These are phyloP conservation scores for Subacronicta megacephala DNA, from an alignment of 2,888 invertebrate genomes.

Conservation along the genomic window DNA sequence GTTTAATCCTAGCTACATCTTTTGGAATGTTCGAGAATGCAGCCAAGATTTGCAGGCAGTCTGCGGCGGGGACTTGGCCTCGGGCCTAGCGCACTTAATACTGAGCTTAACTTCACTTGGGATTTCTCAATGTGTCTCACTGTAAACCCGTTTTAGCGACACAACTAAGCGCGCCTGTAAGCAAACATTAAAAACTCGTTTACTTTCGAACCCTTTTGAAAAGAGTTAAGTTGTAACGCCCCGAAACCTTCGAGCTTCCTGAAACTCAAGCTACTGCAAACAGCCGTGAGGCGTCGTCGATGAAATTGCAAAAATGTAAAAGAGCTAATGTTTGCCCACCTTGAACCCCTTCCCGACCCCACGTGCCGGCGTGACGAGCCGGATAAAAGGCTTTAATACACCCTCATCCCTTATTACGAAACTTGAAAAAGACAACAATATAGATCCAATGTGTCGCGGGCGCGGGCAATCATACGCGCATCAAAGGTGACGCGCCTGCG, in stretches of 20 bases:
- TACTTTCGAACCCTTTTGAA: slow-evolving; percentile 80
- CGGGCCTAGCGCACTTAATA: slow-evolving; percentile 84
- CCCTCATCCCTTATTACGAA: slow-evolving; percentile 90
- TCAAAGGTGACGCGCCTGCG: slow-evolving; percentile 85
- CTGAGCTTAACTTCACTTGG: slow-evolving; percentile 76
- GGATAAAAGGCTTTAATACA: slow-evolving; percentile 90
- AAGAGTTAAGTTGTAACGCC: slow-evolving; percentile 81
- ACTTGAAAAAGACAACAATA: slow-evolving; percentile 90
- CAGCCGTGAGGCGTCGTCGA: slow-evolving; percentile 84
- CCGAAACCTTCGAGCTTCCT: slow-evolving; percentile 71
- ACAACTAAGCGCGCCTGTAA: slow-evolving; percentile 68
- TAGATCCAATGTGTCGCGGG: slow-evolving; percentile 89
- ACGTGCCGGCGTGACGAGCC: slow-evolving; percentile 87
- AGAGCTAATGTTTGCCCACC: slow-evolving; percentile 90
- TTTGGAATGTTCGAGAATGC: slow-evolving; percentile 87
- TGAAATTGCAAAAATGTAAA: slow-evolving; percentile 90
- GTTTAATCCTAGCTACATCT: slow-evolving; percentile 87
- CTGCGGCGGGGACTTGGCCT: slow-evolving; percentile 83
- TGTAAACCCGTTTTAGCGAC: slow-evolving; percentile 63
- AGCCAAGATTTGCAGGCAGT: slow-evolving; percentile 86
- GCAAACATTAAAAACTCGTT: slow-evolving; percentile 81
- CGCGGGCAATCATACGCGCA: slow-evolving; percentile 89
- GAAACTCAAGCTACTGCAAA: slow-evolving; percentile 78
- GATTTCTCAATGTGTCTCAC: slow-evolving; percentile 69
- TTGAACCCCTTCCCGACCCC: slow-evolving; percentile 89